These are phyloP conservation scores for Cinclus cinclus DNA, from an alignment of 2,113 vertebrate species.

Conservation along the genomic window DNA sequence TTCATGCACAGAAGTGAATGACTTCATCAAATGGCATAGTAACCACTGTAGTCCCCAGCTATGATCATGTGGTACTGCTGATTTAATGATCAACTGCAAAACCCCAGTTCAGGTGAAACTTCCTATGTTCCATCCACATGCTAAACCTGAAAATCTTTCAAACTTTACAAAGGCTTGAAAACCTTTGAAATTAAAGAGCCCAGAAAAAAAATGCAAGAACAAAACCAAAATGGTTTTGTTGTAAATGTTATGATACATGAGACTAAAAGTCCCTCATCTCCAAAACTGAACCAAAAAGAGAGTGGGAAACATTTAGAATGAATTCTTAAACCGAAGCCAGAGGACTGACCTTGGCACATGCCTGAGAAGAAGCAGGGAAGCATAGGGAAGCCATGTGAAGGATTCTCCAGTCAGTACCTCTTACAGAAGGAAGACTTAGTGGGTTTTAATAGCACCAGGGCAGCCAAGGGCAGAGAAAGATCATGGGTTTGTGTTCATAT, in stretches of 20 bases:
- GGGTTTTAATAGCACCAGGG: background rate
- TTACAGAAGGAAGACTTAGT: background rate
- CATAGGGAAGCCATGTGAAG: background rate
- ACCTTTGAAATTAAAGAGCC: background rate
- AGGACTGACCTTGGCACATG: background rate
- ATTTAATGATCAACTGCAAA: background rate
- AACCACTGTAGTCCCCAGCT: background rate
- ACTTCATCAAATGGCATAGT: slow-evolving; percentile 10
- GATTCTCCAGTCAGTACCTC: background rate
- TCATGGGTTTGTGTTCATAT: rapidly evolving
- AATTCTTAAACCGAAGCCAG: background rate
- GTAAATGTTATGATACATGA: background rate
- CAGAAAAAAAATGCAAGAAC: background rate
- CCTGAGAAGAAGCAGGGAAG: background rate
- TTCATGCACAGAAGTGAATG: background rate
- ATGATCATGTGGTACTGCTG: background rate
- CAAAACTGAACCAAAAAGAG: background rate
- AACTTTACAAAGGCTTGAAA: background rate
- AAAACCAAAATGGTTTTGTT: background rate
- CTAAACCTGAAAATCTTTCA: background rate
- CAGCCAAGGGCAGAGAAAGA: background rate
- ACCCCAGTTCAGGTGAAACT: background rate
- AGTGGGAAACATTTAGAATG: background rate
- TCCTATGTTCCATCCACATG: background rate
- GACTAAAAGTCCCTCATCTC: background rate